Evolutionary conservation across 2,113 vertebrate genomes (phyloP).

Genomic region (Acanthisitta chloris): DNA sequence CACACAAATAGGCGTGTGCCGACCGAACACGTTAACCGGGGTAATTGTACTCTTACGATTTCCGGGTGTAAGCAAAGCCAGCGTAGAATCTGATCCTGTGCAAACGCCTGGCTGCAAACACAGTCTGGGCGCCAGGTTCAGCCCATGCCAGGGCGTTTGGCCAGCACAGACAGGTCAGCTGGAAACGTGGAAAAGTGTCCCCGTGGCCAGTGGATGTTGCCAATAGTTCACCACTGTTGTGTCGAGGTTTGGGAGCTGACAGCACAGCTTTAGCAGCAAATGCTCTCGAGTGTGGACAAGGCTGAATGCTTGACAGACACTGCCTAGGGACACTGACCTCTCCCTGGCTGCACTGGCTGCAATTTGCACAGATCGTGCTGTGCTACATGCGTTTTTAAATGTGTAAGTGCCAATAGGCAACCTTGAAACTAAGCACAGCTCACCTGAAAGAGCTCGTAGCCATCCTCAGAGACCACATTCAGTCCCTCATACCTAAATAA

Average conservation of each 20-base stretch:
- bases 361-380: background rate
- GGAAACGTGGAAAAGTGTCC: background rate
- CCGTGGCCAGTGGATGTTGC: rapidly evolving
- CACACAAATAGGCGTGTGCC: background rate
- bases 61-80: background rate
- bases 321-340: too few relatives aligned
- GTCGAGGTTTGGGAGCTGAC: background rate
- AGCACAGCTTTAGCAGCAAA: background rate
- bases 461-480: background rate
- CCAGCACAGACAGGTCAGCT: background rate
- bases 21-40: background rate
- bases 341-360: background rate
- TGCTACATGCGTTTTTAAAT: background rate
- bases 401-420: background rate
- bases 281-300: background rate
- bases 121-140: background rate
- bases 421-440: background rate
- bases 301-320: background rate
- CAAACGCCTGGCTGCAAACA: background rate
- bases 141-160: background rate
- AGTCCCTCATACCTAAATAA: background rate
- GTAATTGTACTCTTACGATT: background rate
- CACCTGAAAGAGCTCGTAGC: rapidly evolving
- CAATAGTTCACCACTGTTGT: rapidly evolving
- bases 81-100: background rate